Conservation (phyloP, 2,113 vertebrate genomes). For the Poecile atricapillus region DNA sequence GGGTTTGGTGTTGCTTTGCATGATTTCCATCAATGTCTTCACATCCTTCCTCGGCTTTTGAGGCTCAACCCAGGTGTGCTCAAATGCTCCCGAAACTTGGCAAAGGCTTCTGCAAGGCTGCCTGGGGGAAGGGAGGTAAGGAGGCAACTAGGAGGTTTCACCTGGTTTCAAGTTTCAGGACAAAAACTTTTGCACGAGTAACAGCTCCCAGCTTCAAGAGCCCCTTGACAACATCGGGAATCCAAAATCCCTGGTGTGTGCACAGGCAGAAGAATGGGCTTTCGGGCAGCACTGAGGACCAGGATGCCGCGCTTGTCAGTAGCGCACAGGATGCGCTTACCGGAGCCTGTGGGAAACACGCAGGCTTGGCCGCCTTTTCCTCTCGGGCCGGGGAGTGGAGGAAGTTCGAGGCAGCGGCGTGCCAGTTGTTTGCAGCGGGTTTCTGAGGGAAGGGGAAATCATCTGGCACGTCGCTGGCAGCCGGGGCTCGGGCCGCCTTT, state of each 20-base stretch:
- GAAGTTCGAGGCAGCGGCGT: neutral
- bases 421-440: neutral
- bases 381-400: neutral
- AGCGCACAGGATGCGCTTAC: neutral
- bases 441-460: neutral
- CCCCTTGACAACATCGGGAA: neutral
- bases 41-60: neutral
- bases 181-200: neutral
- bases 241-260: neutral
- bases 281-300: neutral
- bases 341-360: neutral
- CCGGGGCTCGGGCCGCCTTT: neutral
- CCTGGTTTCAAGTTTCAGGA: conserved; percentile 28
- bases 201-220: neutral
- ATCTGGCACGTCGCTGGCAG: neutral
- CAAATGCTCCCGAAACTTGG: conserved; percentile 11
- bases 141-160: neutral
- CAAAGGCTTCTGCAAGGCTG: neutral
- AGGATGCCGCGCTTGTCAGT: neutral
- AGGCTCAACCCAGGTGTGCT: conserved; percentile 2
- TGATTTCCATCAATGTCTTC: neutral
- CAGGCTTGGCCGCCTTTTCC: neutral
- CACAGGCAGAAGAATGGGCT: neutral
- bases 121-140: neutral
- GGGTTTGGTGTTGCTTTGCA: neutral